Conservation (phyloP, 2,113 vertebrate species). For the Loxodonta africana region DNA sequence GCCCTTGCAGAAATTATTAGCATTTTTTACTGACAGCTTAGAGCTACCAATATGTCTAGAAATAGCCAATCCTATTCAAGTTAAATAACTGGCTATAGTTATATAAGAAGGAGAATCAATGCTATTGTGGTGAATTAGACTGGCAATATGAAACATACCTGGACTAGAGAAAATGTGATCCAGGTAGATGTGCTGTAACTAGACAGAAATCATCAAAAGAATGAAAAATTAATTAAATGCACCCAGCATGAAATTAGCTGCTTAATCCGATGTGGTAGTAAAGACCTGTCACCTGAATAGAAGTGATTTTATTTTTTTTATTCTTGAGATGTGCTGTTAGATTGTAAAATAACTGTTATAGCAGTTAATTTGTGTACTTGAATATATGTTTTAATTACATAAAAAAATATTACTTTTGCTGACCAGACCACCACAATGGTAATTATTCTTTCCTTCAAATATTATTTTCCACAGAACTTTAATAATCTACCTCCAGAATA, state of each 20-base stretch:
- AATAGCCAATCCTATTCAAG: too few species aligned
- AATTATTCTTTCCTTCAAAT: conserved; percentile 24
- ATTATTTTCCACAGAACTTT: background rate
- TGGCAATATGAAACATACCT: background rate
- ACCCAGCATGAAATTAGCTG: background rate
- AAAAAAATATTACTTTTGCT: conserved; percentile 55
- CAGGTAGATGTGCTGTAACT: background rate
- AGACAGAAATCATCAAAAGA: background rate
- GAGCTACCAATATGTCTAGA: too few species aligned
- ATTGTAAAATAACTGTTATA: conserved; percentile 26
- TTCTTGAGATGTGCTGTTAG: background rate
- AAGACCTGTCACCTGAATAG: background rate
- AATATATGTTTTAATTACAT: conserved; percentile 35
- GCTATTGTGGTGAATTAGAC: background rate
- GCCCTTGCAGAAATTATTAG: too few species aligned
- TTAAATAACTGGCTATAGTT: too few species aligned
- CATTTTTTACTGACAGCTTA: too few species aligned
- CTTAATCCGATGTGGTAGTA: background rate
- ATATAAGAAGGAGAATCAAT: background rate
- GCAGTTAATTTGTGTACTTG: background rate
- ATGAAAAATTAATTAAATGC: conserved; percentile 26
- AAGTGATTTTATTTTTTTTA: conserved; percentile 25
- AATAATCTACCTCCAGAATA: conserved; percentile 3
- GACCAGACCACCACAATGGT: background rate
- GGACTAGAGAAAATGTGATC: background rate